Base-by-base conservation (phyloP, 2,888 invertebrate genomes). In the Synanthedon formicaeformis region DNA sequence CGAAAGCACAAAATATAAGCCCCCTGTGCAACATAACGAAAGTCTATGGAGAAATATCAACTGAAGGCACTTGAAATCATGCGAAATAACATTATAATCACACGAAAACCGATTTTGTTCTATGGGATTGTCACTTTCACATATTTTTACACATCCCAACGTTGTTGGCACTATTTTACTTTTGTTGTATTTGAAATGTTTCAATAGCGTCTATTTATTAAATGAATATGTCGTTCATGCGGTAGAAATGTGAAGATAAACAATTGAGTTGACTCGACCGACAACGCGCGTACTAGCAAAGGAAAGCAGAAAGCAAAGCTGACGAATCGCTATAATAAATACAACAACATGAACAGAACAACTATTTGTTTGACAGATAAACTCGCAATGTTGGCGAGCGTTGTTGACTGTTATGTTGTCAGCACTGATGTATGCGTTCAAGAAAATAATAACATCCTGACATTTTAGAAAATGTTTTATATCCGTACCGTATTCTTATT, bases 91-190 rank as follows among this genome's bases (percentile, higher is more conserved):
- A 84, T 81, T 78, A 65, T 78, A 73, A 66, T 71, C 74, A 73
- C 73, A 75, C 73, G 74, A 77, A 73, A 78, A 78, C 73, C 63
- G 69, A 71, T 34, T 34, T 34, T 2, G 10, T 75, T 73, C 70
- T 72, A 76, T 76, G 66, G 62, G 71, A 77, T 73, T 78, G 85
- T 80, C 85, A 85, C 85, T 83, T 81, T 82, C 82, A 81, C 84
- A 79, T 71, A 73, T 67, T 69, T 68, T 64, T 64, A 63, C 63
- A 71, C 70, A 79, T 78, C 66, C 73, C 66, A 67, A 63, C 67
- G 62, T 62, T 70, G 66, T 64, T 68, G 66, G 66, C 70, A 71
- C 69, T 56, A 57, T 63, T 64, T 55, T 58, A 58, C 59, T 64
- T 66, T 65, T 64, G 55, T 60, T 64, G 63, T 58, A 58, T 54